Conservation (phyloP, 2,888 invertebrate genomes). For the Xestia c-nigrum region DNA sequence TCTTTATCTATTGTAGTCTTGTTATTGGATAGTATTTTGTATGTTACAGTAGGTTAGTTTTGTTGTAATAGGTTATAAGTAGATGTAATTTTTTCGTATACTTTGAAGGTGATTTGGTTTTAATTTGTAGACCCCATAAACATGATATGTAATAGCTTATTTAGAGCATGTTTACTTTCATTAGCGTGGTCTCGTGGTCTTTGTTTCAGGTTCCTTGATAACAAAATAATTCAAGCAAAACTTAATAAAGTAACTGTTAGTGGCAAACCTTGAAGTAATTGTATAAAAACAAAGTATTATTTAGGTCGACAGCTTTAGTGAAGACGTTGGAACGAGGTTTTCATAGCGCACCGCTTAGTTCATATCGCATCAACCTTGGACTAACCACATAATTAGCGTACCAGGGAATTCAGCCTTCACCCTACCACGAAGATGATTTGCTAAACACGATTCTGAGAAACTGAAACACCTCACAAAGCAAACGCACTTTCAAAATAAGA, state of each 20-base stretch:
- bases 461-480: conserved; percentile 34
- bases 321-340: conserved; percentile 52
- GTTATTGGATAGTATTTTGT: not conserved
- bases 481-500: conserved; percentile 43
- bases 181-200: not conserved
- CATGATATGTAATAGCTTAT: not conserved
- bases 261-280: conserved; percentile 43
- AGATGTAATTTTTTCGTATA: not conserved
- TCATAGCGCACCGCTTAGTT: conserved; percentile 54
- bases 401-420: conserved; percentile 55
- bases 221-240: conserved; percentile 35
- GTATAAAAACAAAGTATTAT: conserved; percentile 52
- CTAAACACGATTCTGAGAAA: conserved; percentile 46
- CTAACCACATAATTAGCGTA: conserved; percentile 66
- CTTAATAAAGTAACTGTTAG: conserved; percentile 25
- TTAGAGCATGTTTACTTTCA: conserved; percentile 6
- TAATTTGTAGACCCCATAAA: not conserved
- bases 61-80: conserved; percentile 2
- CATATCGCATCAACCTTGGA: conserved; percentile 58
- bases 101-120: not conserved
- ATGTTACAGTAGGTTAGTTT: conserved; percentile 7
- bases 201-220: conserved; percentile 20
- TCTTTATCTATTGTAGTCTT: conserved; percentile 1
- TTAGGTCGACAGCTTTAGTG: conserved; percentile 56
- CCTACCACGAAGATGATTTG: conserved; percentile 51